Evolutionary conservation across 1,140 invertebrate genomes (phyloP).

Genomic region (Cardiocondyla obscurior): DNA sequence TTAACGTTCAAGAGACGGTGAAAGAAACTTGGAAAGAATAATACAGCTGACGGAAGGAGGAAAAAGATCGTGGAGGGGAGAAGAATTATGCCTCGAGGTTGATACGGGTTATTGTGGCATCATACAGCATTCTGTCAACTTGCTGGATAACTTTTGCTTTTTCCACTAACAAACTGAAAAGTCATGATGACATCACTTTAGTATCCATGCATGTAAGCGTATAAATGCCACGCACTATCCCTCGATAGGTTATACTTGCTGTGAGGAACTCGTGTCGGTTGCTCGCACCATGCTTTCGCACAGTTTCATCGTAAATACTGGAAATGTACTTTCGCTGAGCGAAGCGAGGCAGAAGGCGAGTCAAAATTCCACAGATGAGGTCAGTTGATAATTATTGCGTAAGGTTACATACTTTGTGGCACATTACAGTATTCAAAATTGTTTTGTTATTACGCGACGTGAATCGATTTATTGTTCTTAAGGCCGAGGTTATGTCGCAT

Average conservation of each 20-base stretch:
- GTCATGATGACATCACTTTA: slow-evolving; percentile 39
- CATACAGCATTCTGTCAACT: no score
- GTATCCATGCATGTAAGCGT: background rate
- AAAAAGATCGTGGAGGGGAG: no score
- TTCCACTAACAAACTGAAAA: background rate
- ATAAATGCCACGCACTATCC: background rate
- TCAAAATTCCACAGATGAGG: slow-evolving; percentile 93
- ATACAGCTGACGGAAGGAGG: no score
- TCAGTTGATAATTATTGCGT: slow-evolving; percentile 76
- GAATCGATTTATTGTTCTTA: background rate
- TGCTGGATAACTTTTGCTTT: background rate
- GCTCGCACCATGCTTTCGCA: slow-evolving; percentile 65
- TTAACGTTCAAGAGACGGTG: no score
- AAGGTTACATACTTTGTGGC: background rate
- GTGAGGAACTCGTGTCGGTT: background rate
- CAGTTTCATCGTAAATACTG: slow-evolving; percentile 88
- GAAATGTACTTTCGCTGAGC: slow-evolving; percentile 93
- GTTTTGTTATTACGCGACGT: background rate
- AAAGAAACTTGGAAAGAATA: no score
- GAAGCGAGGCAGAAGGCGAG: slow-evolving; percentile 92
- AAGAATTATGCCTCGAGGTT: no score
- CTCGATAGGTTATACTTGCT: background rate
- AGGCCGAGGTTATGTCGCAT: slow-evolving; percentile 60
- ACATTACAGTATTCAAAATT: no score
- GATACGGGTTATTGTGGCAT: no score